Evolutionary conservation across 2,888 invertebrate genomes (phyloP).

Genomic region (Pteria penguin): DNA sequence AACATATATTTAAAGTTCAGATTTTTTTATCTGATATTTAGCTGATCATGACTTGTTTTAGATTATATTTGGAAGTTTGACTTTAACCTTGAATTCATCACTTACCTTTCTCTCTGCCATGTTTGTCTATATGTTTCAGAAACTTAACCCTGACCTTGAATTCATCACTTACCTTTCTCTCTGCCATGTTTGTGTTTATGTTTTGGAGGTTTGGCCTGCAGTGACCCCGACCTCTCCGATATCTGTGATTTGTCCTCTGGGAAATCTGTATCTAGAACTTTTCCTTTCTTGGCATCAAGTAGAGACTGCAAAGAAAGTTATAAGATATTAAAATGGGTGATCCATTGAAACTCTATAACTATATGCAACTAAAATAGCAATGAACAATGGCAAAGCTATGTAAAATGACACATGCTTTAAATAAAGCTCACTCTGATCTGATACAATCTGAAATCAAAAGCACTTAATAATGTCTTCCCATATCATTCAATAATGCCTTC

Average conservation of each 20-base stretch:
- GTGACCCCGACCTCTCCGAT: slow-evolving; percentile 60
- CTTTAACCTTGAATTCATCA: too few relatives aligned
- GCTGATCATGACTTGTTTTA: too few relatives aligned
- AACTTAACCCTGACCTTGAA: too few relatives aligned
- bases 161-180: too few relatives aligned
- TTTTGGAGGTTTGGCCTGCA: slow-evolving; percentile 54
- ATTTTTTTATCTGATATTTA: too few relatives aligned
- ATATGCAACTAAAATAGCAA: neutral
- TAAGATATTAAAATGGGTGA: neutral
- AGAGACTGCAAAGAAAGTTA: slow-evolving; percentile 62
- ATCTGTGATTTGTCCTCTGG: slow-evolving; percentile 62
- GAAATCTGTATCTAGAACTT: slow-evolving; percentile 56
- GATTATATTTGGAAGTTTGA: too few relatives aligned
- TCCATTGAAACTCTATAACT: neutral
- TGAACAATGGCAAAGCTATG: neutral
- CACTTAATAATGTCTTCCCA: too few relatives aligned
- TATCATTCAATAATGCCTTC: too few relatives aligned
- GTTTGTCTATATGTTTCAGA: slow-evolving; percentile 1
- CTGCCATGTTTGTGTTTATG: slow-evolving; percentile 17
- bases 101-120: slow-evolving; percentile 31
- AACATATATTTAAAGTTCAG: too few relatives aligned
- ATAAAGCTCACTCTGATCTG: too few relatives aligned
- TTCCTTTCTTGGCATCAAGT: slow-evolving; percentile 63
- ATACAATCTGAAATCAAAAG: too few relatives aligned
- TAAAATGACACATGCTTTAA: neutral